A percentile compares a stretch with the other conserved stretches of the same genome.
Conservation (phyloP, 1,140 invertebrate species). For the Aphelinus atriplicis region DNA sequence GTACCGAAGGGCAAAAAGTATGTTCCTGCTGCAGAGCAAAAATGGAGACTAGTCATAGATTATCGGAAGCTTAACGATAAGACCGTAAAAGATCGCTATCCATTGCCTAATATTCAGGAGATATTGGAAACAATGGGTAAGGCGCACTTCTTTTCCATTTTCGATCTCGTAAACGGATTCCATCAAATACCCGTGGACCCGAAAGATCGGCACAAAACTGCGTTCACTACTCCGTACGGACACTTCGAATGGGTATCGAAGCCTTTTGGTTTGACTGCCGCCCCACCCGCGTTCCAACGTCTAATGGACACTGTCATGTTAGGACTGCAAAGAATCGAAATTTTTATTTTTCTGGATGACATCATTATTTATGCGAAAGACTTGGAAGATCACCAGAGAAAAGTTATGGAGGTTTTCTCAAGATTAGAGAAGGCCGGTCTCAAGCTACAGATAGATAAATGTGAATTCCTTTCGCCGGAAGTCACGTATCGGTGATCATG, state of each 20-base stretch:
- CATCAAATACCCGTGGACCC: slow-evolving; percentile 62
- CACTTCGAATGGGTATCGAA: slow-evolving; percentile 54
- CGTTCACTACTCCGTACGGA: slow-evolving; percentile 52
- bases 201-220: slow-evolving; percentile 59
- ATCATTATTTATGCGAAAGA: slow-evolving; percentile 13
- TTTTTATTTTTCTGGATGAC: slow-evolving; percentile 40
- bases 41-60: slow-evolving; percentile 45
- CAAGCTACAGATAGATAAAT: slow-evolving; percentile 10
- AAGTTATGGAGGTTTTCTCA: background rate
- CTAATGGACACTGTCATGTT: slow-evolving; percentile 55
- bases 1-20: slow-evolving; percentile 54
- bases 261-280: slow-evolving; percentile 56
- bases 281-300: slow-evolving; percentile 55
- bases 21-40: slow-evolving; percentile 51
- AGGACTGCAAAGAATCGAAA: slow-evolving; percentile 49
- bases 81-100: slow-evolving; percentile 39
- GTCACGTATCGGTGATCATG: slow-evolving; percentile 13
- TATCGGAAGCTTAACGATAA: slow-evolving; percentile 42
- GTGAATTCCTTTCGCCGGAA: background rate
- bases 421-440: background rate
- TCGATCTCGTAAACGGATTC: slow-evolving; percentile 57
- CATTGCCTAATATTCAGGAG: slow-evolving; percentile 41
- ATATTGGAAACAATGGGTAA: slow-evolving; percentile 37
- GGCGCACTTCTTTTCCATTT: slow-evolving; percentile 34
- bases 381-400: slow-evolving; percentile 20